These are phyloP conservation scores for Tetheella fluctuosa DNA, from an alignment of 2,888 invertebrate genomes.

Conservation along the genomic window DNA sequence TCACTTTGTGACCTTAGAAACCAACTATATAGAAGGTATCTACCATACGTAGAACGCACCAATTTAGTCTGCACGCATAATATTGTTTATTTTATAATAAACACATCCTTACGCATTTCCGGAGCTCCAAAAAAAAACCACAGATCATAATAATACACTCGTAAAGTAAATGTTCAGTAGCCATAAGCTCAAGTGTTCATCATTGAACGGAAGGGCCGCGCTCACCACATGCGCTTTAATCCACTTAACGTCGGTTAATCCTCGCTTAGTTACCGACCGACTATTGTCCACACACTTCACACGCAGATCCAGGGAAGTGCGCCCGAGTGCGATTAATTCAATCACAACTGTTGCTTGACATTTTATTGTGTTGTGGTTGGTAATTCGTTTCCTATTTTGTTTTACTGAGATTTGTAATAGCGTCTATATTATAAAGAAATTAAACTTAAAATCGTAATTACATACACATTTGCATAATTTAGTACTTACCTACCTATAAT, in stretches of 20 bases:
- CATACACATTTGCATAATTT: too few species aligned
- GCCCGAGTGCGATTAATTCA: conserved; percentile 57
- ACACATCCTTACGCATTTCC: conserved; percentile 11
- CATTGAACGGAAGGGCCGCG: conserved; percentile 54
- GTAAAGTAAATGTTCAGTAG: conserved; percentile 7
- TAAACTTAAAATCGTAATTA: too few species aligned
- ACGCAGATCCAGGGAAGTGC: conserved; percentile 34
- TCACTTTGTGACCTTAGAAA: too few species aligned
- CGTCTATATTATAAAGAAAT: too few species aligned
- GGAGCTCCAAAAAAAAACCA: conserved; percentile 12
- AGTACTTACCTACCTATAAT: too few species aligned
- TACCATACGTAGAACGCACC: too few species aligned
- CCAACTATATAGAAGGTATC: too few species aligned
- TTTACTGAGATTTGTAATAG: conserved; percentile 13
- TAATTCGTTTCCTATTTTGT: background rate
- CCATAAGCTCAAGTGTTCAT: conserved; percentile 30
- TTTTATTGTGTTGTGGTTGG: conserved; percentile 22
- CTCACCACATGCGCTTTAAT: conserved; percentile 64
- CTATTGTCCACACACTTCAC: conserved; percentile 35
- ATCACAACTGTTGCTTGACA: conserved; percentile 56
- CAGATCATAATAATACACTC: conserved; percentile 26
- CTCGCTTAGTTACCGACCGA: conserved; percentile 35
- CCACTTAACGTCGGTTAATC: conserved; percentile 70
- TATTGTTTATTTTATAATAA: background rate
- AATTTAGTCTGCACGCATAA: too few species aligned